These are phyloP conservation scores for Gasteruption jaculator DNA, from an alignment of 2,888 invertebrate species.

Conservation along the genomic window DNA sequence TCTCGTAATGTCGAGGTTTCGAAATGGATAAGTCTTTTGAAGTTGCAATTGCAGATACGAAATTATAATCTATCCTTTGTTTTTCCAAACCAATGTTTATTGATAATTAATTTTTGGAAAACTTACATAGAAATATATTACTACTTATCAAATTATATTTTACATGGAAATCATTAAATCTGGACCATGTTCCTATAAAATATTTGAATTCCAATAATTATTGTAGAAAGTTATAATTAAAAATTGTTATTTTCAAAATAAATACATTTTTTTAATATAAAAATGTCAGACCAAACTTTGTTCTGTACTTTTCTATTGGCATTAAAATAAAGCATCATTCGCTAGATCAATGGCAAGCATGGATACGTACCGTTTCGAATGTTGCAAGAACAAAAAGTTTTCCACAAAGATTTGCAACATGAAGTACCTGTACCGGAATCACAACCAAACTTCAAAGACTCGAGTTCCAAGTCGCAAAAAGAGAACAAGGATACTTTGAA, in stretches of 20 bases:
- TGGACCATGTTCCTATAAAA: too few relatives aligned
- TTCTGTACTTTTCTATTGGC: conserved; percentile 17
- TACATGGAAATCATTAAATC: too few relatives aligned
- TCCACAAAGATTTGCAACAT: conserved; percentile 32
- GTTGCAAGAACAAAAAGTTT: conserved; percentile 60
- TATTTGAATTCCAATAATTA: background rate
- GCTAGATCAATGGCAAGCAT: conserved; percentile 59
- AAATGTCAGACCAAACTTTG: conserved; percentile 1
- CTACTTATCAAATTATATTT: too few relatives aligned
- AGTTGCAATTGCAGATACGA: too few relatives aligned
- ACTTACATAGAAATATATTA: too few relatives aligned
- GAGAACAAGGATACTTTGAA: conserved; percentile 1
- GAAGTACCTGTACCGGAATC: conserved; percentile 19
- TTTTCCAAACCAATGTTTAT: too few relatives aligned
- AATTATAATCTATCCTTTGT: too few relatives aligned
- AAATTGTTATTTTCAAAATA: conserved; percentile 1
- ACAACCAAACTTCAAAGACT: background rate
- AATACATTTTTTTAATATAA: conserved; percentile 1
- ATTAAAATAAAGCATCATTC: too few relatives aligned
- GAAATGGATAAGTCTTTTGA: too few relatives aligned
- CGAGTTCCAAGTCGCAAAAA: background rate
- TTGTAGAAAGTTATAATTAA: background rate
- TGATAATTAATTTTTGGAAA: too few relatives aligned
- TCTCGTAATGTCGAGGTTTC: too few relatives aligned
- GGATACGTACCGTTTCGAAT: conserved; percentile 64